Base-by-base conservation (phyloP, 2,888 invertebrate species). In the Cetonia aurata region DNA sequence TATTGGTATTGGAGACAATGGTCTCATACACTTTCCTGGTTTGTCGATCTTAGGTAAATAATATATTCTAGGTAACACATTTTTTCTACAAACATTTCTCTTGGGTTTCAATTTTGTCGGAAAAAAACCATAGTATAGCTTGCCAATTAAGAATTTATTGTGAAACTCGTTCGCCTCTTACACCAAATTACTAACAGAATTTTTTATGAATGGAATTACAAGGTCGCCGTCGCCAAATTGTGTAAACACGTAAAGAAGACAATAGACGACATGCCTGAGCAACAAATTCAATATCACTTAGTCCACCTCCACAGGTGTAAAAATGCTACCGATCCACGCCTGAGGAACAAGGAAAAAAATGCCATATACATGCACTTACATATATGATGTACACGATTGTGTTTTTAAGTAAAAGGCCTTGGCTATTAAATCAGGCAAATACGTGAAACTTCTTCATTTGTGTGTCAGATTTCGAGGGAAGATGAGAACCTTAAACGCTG, bases 361-460 rank as follows among this genome's bases (percentile, higher is more conserved):
- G 12, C 57, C 17, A 15, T 19, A 37, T 50, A 13, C 13, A n/a
- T 62, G 42, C 50, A 50, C 19, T 8, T 65, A 50, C 15, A 50
- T 19, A 15, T 50, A 65, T 19, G 37, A 37, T 10, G 37, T 10
- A 37, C 12, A 50, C 41, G 57, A 15, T 50, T 41, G 50, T 37
- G 50, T 50, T 37, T 65, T 65, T 52, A 41, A 48, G 37, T 65
- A 69, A 60, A 66, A 66, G 66, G 62, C 55, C 70, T 67, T 71
- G 66, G 70, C 52, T 59, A 67, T 67, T 67, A 59, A 67, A 71
- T 71, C 52, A 25, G 48, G 52, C 48, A 53, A 52, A 66, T 59
- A 57, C 33, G 67, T 50, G 41, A 67, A 59, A 42, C 66, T 66
- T 71, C 70, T 71, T 66, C 70, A 71, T 71, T 71, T 67, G 66